Conservation (phyloP, 2,797 vertebrate species). For the Myotis pilosus region DNA sequence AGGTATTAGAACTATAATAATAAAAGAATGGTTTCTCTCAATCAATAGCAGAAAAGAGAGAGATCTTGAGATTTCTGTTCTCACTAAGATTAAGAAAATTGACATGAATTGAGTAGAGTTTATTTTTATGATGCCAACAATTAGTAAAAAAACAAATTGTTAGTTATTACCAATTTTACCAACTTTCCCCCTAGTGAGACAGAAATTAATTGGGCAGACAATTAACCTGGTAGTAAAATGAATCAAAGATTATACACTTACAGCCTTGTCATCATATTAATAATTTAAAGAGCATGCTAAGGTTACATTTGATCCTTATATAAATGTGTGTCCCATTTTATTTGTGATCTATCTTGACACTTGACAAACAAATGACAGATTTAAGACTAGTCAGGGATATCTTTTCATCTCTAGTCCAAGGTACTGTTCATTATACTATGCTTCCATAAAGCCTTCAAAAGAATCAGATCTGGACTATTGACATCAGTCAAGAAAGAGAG, state of each 20-base stretch:
- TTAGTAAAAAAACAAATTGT: background rate
- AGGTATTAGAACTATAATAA: background rate
- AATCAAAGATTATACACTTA: background rate
- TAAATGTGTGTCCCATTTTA: background rate
- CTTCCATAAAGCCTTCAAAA: background rate
- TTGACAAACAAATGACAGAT: background rate
- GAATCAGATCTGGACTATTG: background rate
- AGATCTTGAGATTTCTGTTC: background rate
- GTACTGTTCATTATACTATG: background rate
- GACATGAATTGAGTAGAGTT: background rate
- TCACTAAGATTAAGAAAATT: background rate
- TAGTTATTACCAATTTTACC: background rate
- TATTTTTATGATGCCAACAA: background rate
- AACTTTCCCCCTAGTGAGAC: background rate
- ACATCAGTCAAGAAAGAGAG: background rate
- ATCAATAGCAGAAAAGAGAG: background rate
- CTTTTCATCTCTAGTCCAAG: background rate
- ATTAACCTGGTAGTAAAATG: background rate
- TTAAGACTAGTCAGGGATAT: background rate
- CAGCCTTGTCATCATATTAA: background rate
- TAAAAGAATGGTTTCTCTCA: background rate
- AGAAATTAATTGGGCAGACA: background rate
- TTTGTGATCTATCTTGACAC: background rate
- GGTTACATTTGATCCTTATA: background rate
- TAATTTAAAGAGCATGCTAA: background rate